These are phyloP conservation scores for Bufo bufo DNA, from an alignment of 2,113 vertebrate species.

Conservation along the genomic window DNA sequence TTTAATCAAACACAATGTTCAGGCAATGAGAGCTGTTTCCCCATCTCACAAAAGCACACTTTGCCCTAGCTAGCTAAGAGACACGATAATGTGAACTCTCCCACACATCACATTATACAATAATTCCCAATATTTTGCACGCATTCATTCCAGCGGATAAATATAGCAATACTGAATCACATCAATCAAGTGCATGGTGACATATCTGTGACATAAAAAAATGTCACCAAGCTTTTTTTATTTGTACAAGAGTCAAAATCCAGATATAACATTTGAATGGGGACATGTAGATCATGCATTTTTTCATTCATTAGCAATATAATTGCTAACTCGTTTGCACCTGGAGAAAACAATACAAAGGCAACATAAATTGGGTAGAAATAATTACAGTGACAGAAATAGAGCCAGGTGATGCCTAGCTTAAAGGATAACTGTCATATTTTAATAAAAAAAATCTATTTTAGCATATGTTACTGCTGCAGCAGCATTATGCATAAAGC, in stretches of 20 bases:
- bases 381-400: neutral
- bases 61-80: neutral
- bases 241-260: conserved; percentile 1
- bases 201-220: neutral
- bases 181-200: neutral
- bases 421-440: no score
- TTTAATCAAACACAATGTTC: no score
- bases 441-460: no score
- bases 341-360: neutral
- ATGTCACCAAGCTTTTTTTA: neutral
- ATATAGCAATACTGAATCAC: neutral
- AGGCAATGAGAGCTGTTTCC: no score
- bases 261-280: neutral
- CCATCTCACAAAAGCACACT: no score
- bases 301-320: neutral
- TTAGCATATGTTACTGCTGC: no score
- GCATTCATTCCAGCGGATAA: neutral
- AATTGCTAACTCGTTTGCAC: neutral
- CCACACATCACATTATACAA: neutral
- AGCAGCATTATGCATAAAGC: no score
- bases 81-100: neutral
- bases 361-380: neutral
- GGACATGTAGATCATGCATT: neutral
- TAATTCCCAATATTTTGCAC: neutral
- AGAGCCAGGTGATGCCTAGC: neutral